Percentiles rank a stretch among this genome's conserved stretches.
Conservation (phyloP, 2,888 invertebrate genomes). For the Cybosia mesomella region DNA sequence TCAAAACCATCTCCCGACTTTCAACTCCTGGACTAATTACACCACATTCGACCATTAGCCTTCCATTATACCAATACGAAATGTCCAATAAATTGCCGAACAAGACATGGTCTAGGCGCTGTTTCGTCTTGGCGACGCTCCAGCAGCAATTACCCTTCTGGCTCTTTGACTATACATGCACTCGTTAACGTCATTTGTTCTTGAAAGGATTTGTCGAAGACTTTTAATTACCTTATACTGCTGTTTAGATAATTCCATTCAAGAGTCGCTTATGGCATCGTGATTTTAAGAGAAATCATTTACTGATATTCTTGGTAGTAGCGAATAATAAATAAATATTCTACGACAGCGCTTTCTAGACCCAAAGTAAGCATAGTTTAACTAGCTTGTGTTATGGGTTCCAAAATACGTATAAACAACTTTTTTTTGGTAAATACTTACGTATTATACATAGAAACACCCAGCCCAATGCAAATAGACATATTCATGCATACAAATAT, state of each 20-base stretch:
- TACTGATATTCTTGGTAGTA: no score
- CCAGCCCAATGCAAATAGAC: no score
- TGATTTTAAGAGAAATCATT: no score
- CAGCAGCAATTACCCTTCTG: slow-evolving; percentile 49
- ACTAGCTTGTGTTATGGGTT: no score
- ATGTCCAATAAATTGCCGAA: slow-evolving; percentile 42
- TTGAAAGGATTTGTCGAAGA: slow-evolving; percentile 34
- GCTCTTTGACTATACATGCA: slow-evolving; percentile 27
- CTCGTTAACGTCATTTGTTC: slow-evolving; percentile 32
- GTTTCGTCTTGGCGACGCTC: slow-evolving; percentile 48
- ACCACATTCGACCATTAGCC: slow-evolving; percentile 23
- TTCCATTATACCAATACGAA: slow-evolving; percentile 35
- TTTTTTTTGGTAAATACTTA: no score
- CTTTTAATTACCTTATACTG: slow-evolving; percentile 31
- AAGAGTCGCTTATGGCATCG: neutral
- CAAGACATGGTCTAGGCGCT: slow-evolving; percentile 40
- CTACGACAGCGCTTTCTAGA: no score
- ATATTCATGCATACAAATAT: no score
- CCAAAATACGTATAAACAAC: no score
- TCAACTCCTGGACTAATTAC: slow-evolving; percentile 16
- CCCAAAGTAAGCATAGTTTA: no score
- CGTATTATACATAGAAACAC: no score
- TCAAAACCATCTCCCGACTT: no score
- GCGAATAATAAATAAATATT: no score
- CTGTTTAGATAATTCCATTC: neutral